These are phyloP conservation scores for Ashinkailepas kermadecensis DNA, from an alignment of 2,888 invertebrate genomes.

Conservation along the genomic window DNA sequence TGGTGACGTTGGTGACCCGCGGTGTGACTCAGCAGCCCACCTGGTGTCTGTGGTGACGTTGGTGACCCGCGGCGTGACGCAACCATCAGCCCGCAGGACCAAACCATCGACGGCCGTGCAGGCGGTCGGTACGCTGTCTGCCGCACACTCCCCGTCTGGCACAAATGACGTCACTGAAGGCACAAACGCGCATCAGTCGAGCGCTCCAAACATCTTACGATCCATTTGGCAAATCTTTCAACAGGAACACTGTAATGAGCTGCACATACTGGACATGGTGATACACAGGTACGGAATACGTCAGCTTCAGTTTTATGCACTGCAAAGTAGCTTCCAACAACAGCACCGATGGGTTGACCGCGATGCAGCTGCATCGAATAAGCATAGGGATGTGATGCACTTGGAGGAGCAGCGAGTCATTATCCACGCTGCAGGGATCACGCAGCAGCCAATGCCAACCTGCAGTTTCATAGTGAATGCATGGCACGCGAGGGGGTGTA, in stretches of 20 bases:
- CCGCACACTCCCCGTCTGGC: constrained; percentile 11
- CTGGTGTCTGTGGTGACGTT: constrained; percentile 9
- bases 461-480: too few species aligned
- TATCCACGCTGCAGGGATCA: background rate
- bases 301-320: too few species aligned
- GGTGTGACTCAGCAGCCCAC: background rate
- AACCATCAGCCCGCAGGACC: constrained; percentile 25
- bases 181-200: too few species aligned
- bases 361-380: too few species aligned
- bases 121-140: constrained; percentile 1
- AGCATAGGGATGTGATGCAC: too few species aligned
- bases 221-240: too few species aligned
- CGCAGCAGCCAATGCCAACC: background rate
- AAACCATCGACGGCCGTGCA: background rate
- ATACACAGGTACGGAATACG: background rate
- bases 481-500: too few species aligned
- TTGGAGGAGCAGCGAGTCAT: background rate
- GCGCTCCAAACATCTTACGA: too few species aligned
- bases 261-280: background rate
- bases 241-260: too few species aligned
- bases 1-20: background rate
- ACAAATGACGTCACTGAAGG: constrained; percentile 14
- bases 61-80: constrained; percentile 27
- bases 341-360: too few species aligned
- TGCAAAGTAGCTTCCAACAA: too few species aligned